Percentiles rank a stretch among this genome's conserved stretches.
phyloP scores from a whole-genome alignment of 2,888 invertebrate genomes.

The Dasysyrphus tricinctus region DNA sequence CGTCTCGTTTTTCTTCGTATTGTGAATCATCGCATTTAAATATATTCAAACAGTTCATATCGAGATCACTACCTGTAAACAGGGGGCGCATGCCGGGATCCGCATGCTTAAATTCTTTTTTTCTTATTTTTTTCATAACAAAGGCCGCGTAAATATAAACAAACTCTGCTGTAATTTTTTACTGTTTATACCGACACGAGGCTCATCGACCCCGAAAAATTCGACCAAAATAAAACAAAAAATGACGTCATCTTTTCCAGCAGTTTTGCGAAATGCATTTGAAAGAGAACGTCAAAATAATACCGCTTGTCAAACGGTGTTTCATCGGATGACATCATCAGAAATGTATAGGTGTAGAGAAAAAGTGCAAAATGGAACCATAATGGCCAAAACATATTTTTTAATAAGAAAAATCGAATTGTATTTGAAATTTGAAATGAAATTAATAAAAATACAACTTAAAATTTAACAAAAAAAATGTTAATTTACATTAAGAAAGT shows the following conservation, averaged over 20 bases:
- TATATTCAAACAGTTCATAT: too few species aligned
- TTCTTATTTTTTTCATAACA: neutral
- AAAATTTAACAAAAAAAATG: neutral
- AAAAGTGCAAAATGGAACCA: slow-evolving; percentile 18
- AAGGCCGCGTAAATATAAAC: slow-evolving; percentile 52
- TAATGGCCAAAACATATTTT: neutral
- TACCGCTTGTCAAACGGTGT: slow-evolving; percentile 69
- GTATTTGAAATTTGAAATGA: too few species aligned
- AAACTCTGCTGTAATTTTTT: slow-evolving; percentile 32
- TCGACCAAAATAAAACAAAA: slow-evolving; percentile 37
- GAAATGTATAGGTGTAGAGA: neutral
- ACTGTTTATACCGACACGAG: slow-evolving; percentile 74
- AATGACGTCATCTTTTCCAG: slow-evolving; percentile 73
- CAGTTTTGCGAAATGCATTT: slow-evolving; percentile 53
- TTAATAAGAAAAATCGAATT: slow-evolving; percentile 35
- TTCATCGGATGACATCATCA: slow-evolving; percentile 70
- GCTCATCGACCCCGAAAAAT: slow-evolving; percentile 57
- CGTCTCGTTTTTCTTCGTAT: too few species aligned
- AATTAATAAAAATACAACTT: too few species aligned
- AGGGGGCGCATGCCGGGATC: neutral
- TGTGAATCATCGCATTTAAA: too few species aligned
- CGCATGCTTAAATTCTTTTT: neutral
- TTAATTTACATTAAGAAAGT: neutral
- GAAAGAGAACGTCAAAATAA: slow-evolving; percentile 53
- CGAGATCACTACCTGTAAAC: too few species aligned